Percentiles rank a stretch among this genome's conserved stretches.
Conservation (phyloP, 2,797 vertebrate species). For the Tympanoctomys barrerae region DNA sequence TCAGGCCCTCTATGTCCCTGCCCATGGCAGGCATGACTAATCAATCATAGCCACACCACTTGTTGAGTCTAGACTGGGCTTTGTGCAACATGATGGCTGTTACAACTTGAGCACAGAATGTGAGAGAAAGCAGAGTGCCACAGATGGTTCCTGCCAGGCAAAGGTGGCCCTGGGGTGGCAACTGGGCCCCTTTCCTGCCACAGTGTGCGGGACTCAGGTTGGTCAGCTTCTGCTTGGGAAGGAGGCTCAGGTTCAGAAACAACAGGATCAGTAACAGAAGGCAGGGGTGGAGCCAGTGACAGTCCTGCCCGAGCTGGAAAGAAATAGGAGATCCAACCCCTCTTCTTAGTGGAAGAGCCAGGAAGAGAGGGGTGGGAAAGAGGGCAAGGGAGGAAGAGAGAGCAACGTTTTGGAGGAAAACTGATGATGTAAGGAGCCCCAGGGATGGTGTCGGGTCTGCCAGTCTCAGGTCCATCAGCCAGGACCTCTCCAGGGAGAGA, state of each 20-base stretch:
- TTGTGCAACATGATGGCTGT: too few relatives aligned
- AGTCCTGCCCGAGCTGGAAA: neutral
- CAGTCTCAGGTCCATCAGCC: accelerated
- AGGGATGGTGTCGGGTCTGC: neutral
- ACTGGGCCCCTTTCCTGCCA: accelerated
- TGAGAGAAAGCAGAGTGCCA: neutral
- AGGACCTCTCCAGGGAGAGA: accelerated
- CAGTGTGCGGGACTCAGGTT: too few relatives aligned
- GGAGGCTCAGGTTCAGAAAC: neutral
- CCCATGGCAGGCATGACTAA: neutral
- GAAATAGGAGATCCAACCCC: neutral
- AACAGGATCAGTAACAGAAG: neutral
- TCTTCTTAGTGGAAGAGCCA: neutral
- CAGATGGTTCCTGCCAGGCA: neutral
- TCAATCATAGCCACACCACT: neutral
- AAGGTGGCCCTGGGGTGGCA: too few relatives aligned
- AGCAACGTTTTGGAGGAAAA: neutral
- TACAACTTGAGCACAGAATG: neutral
- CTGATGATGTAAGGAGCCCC: neutral
- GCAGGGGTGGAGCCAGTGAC: neutral
- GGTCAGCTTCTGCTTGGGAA: accelerated
- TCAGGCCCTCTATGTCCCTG: accelerated
- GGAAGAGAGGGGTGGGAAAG: neutral
- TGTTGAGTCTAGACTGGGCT: neutral
- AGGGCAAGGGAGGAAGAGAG: neutral